Evolutionary conservation across 64 coral and sea anemone species (phyloP), one percentile per base, ranked within the genome.

Genomic region (Dendronephthya gigantea): DNA sequence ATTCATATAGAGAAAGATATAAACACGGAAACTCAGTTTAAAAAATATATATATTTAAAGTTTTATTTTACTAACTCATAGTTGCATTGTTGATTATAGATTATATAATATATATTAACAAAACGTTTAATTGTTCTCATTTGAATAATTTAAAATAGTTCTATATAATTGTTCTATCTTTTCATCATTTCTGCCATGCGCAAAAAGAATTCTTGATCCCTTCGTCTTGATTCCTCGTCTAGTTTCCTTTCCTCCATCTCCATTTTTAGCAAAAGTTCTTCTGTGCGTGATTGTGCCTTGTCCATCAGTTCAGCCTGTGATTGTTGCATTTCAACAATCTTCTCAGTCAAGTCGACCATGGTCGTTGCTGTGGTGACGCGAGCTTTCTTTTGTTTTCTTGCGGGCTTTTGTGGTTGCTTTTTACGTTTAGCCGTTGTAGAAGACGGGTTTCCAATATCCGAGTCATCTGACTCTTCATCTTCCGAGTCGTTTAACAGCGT

Each of bases 161-260:
- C 22, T 84, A 50, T 11, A 28, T 50, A 1, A 50, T n/a, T 41
- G 30, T 48, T 83, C 36, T 89, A 43, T 34, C 43, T 83, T 66
- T 89, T 84, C 69, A 90, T 75, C 22, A 90, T 69, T 83, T 90
- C 29, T 4, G 83, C 89, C 89, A 90, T 90, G 39, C 83, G 62
- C 28, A 90, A 82, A 48, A 90, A 90, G 55, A 90, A 90, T 29
- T 90, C 89, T 82, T 85, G 83, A 85, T 90, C 83, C 52, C 72
- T 90, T 84, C 68, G 13, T 31, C 75, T 52, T 19, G 68, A 86
- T 29, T 90, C 84, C 81, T 90, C 89, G 68, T 90, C 89, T 28
- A 85, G 48, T 83, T 90, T 90, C 15, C 84, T 49, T 38, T 90
- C 68, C 41, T 90, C 89, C 36, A 86, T 85, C 68, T 90, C 89